phyloP scores from a whole-genome alignment of 2,888 invertebrate species.

The Himalopsyche tibetana region DNA sequence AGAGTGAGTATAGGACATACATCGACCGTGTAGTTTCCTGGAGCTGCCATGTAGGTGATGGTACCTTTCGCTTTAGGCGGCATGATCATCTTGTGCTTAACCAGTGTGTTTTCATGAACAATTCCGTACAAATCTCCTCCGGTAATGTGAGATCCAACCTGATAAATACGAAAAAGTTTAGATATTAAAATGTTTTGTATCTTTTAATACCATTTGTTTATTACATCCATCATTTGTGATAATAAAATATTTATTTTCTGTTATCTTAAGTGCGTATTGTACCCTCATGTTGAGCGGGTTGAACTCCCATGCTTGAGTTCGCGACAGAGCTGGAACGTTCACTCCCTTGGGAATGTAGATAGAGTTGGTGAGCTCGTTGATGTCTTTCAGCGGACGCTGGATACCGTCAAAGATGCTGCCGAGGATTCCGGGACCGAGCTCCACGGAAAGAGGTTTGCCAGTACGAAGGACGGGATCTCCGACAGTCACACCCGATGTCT shows the following conservation, averaged over 20 bases:
- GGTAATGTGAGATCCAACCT: constrained; percentile 97
- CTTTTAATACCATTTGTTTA: too few species aligned
- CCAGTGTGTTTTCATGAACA: constrained; percentile 97
- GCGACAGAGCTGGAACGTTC: constrained; percentile 93
- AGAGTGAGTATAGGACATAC: constrained; percentile 76
- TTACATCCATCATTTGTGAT: too few species aligned
- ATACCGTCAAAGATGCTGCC: constrained; percentile 99
- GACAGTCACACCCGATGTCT: constrained; percentile 98
- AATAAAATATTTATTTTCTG: too few species aligned
- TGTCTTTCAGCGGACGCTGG: constrained; percentile 98
- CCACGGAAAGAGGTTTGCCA: constrained; percentile 99
- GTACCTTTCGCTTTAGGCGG: constrained; percentile 97
- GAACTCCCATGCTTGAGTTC: constrained; percentile 93
- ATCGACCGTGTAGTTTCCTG: constrained; percentile 95
- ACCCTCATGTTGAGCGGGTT: constrained; percentile 89
- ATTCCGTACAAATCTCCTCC: constrained; percentile 98
- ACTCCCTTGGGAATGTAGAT: constrained; percentile 99
- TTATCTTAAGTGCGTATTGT: background rate
- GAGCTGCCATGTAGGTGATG: constrained; percentile 94
- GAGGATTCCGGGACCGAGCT: constrained; percentile 99
- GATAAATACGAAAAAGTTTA: constrained; percentile 66
- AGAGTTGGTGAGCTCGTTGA: constrained; percentile 93
- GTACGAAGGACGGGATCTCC: constrained; percentile 99
- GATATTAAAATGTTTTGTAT: too few species aligned
- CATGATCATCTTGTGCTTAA: constrained; percentile 97